Evolutionary conservation across 2,888 invertebrate genomes (phyloP).

Genomic region (Exocentrus adspersus): DNA sequence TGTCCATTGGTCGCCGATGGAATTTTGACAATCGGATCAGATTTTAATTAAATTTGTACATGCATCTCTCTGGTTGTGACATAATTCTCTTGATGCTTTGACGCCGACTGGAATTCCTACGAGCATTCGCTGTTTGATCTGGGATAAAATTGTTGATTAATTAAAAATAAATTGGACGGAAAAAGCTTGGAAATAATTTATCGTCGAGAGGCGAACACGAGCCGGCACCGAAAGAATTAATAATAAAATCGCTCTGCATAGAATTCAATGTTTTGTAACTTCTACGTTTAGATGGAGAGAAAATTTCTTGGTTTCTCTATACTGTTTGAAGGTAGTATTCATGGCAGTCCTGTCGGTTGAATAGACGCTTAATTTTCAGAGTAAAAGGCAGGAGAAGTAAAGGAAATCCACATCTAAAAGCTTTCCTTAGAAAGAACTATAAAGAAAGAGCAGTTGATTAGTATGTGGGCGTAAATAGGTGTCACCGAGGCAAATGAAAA

Average conservation of each 20-base stretch:
- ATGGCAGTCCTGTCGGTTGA: slow-evolving; percentile 8
- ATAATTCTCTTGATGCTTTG: slow-evolving; percentile 1
- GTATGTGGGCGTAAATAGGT: slow-evolving; percentile 38
- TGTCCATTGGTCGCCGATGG: slow-evolving; percentile 3
- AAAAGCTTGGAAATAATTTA: neutral
- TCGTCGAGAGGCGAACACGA: neutral
- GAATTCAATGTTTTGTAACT: neutral
- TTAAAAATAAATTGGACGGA: slow-evolving; percentile 12
- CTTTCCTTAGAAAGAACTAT: slow-evolving; percentile 19
- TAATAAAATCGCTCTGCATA: no score
- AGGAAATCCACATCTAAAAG: slow-evolving; percentile 34
- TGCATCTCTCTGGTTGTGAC: slow-evolving; percentile 5
- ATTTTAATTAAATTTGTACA: slow-evolving; percentile 19
- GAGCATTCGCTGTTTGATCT: neutral
- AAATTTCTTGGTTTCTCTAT: no score
- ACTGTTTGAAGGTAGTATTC: no score
- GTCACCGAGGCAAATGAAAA: slow-evolving; percentile 27
- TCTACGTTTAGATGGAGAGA: neutral
- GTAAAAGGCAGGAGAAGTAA: slow-evolving; percentile 29
- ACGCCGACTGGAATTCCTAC: neutral
- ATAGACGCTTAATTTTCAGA: slow-evolving; percentile 34
- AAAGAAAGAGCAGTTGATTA: slow-evolving; percentile 42
- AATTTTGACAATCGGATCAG: slow-evolving; percentile 4
- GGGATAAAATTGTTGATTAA: slow-evolving; percentile 1
- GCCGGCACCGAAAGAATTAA: no score